Percentiles rank a stretch among this genome's conserved stretches.
phyloP scores from a whole-genome alignment of 2,113 vertebrate species.

The Pachyramphus minor region DNA sequence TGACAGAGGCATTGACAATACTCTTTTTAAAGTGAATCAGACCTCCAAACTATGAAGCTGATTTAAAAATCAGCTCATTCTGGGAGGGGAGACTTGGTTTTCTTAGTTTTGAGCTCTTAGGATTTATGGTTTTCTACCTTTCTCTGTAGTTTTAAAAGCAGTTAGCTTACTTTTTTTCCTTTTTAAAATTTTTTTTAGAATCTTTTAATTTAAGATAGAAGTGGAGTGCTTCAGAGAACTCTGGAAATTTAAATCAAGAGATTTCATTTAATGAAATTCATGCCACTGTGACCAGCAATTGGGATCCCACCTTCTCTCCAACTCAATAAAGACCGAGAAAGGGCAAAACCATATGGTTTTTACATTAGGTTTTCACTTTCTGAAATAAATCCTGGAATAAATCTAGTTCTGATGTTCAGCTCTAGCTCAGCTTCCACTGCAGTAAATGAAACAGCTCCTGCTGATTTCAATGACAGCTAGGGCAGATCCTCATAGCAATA shows the following conservation, averaged over 20 bases:
- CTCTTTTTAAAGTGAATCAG: neutral
- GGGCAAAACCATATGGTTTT: neutral
- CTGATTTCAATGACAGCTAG: neutral
- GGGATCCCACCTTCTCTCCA: neutral
- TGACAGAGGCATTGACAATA: neutral
- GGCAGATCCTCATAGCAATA: neutral
- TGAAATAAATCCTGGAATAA: constrained; percentile 16
- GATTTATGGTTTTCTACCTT: neutral
- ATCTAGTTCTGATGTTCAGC: neutral
- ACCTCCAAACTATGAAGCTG: neutral
- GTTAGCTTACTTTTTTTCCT: neutral
- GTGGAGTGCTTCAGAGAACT: neutral
- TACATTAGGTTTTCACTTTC: neutral
- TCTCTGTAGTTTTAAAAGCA: neutral
- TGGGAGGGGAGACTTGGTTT: neutral
- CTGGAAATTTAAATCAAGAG: neutral
- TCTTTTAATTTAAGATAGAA: neutral
- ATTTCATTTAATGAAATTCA: neutral
- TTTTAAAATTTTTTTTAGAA: neutral
- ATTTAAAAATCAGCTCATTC: neutral
- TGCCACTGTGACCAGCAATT: neutral
- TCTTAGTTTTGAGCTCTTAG: neutral
- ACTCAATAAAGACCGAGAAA: neutral
- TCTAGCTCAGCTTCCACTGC: neutral
- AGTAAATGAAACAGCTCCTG: neutral